Evolutionary conservation across 2,888 invertebrate genomes (phyloP), one percentile per base, ranked within the genome.

Genomic region (Tetragonula carbonaria): DNA sequence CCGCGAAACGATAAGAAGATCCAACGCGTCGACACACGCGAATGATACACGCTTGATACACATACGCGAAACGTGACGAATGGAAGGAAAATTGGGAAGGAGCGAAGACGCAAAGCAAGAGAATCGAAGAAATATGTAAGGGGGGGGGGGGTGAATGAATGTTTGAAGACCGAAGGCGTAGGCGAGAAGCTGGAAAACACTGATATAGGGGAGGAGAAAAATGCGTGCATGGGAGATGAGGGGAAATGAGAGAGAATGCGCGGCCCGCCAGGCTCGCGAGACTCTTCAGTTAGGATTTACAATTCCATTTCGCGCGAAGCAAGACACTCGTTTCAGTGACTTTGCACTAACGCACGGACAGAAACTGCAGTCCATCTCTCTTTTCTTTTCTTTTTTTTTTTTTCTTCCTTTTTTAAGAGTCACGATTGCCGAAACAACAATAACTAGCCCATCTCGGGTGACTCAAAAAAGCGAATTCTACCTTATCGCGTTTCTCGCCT

Each of bases 291-390:
- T 72, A 71, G 78, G 84, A 86, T 81, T 86, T 80, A 86, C 81
- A 81, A 84, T 79, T 84, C 83, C 82, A 79, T 86, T 84, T 81
- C 84, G 55, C 70, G 67, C 62, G 66, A 38, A 23, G 74, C 71
- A 79, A 82, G 73, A 78, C 80, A 76, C 79, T 68, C 83, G 63
- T 84, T 86, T 81, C 80, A 74, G 78, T 78, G 84, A 81, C 74
- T 73, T 70, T 59, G 62, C 76, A 62, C 53, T 71, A 82, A 82
- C 59, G 21, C 66, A n/a, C 53, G 50, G 50, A 63, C 68, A 73
- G 38, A 70, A 74, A 74, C 45, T 38, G 67, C 55, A 14, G 53
- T 53, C 33, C 33, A 2, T 33, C 33, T 33, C 33, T 33, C 33
- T 33, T 33, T 33, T 33, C 33, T 33, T 33, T 28, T 6, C 6